Base-by-base conservation (phyloP, 2,113 vertebrate genomes). In the Sander vitreus region DNA sequence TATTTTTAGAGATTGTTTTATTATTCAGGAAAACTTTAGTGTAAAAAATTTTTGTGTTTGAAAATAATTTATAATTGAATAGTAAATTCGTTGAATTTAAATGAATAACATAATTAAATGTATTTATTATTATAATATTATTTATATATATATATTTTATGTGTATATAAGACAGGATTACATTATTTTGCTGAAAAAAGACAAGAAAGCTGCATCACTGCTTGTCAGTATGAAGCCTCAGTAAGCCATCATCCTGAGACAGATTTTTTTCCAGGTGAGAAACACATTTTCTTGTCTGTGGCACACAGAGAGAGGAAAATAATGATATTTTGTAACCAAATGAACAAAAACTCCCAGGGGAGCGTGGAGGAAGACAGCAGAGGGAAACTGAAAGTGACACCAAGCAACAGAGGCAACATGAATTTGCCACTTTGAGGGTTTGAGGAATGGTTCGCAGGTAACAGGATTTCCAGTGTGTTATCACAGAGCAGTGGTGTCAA, bases 391-490 rank as follows among this genome's bases (percentile, higher is more conserved):
- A 66, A 39, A 70, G 83, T 30, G 75, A 77, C 33, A 64, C 1
- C 6, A 4, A 77, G 59, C n/a, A 27, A n/a, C 47, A 60, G 27
- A 6, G 16, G 30, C 67, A 43, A 25, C 50, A 23, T 30, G 19
- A 69, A 66, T 74, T 16, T 77, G 57, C 6, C 66, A 67, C 27
- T 78, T 47, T 73, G 64, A 72, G 15, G n/a, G 9, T 43, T 11
- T 43, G 10, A 43, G 39, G 10, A 43, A 54, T 10, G 23, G 54
- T 77, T 76, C 21, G 25, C 54, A 55, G 83, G 63, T 59, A 85
- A 50, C 65, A 66, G 80, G 78, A 83, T 86, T 87, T 75, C 58
- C 60, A 62, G 45, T 48, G 45, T 43, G 75, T 36, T 71, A 81
- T 83, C 77, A 60, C 67, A 47, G 43, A 53, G 80, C 67, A 33